Evolutionary conservation across 2,797 vertebrate genomes (phyloP), one percentile per base, ranked within the genome.

Genomic region (Salmo trutta): DNA sequence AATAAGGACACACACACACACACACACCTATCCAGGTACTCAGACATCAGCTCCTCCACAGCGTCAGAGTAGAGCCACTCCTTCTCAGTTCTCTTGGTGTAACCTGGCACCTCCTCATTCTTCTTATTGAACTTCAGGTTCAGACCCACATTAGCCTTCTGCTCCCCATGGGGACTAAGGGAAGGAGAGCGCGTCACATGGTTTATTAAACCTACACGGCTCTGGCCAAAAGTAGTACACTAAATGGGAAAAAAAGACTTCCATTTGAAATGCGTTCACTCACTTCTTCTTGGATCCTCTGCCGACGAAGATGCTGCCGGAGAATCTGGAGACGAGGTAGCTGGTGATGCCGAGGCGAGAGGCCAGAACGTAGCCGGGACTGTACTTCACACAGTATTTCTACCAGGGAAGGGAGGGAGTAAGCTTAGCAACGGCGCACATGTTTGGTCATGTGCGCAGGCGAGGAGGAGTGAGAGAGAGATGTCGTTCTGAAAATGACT

Each of bases 51-150:
- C 1, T 97, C 96, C 82, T 98, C 97, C 6, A 97, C 97, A 21
- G 96, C 97, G 70, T 93, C 93, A 31, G 98, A 99, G 92, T 99
- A 99, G 5, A 96, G 95, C 98, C 98, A 99, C 86, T 99, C 98
- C 47, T 94, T 99, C 76, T 98, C 97, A 1, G 96, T 95, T 84
- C 95, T 97, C 91, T 98, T 98, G 29, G 98, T 99, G 86, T 99
- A 99, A 5, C 98, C 98, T 65, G 98, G 97, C 74, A 99, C 97
- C 88, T 99, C 98, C 89, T 99, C 98, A 70, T 99, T 99, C 91
- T 98, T 99, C 93, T 98, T 99, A 93, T 97, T 99, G 88, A 99
- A 99, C 88, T 99, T 99, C 66, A 99, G 93, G 90, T 99, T 99
- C 77, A 99, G 94, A 71, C 98, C 98, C 70, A 97, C 96, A 59